Percentiles rank a stretch among this genome's conserved stretches.
Evolutionary conservation across 2,888 invertebrate species (phyloP).

Genomic region (Tridacna gigas): DNA sequence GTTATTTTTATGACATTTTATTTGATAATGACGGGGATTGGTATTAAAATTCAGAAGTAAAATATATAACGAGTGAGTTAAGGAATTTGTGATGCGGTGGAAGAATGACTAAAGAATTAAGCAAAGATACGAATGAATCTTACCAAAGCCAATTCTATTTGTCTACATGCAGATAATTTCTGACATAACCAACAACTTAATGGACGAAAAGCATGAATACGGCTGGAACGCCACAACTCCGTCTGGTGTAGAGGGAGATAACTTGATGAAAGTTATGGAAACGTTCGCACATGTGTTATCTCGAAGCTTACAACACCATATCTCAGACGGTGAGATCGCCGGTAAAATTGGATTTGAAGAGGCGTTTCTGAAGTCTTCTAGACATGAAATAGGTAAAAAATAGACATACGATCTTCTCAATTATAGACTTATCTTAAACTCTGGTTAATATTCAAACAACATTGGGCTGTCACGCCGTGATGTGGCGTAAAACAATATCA

Average conservation of each 20-base stretch:
- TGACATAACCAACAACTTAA: conserved; percentile 76
- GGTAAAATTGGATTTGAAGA: conserved; percentile 48
- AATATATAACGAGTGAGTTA: too few species aligned
- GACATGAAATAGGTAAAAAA: conserved; percentile 55
- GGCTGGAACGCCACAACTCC: conserved; percentile 83
- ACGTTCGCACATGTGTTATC: conserved; percentile 76
- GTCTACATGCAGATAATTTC: conserved; percentile 67
- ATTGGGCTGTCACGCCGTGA: too few species aligned
- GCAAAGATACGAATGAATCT: too few species aligned
- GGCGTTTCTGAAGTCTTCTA: conserved; percentile 49
- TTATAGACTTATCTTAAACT: too few species aligned
- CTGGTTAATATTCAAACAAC: too few species aligned
- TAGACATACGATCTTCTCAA: too few species aligned
- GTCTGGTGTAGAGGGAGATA: conserved; percentile 81
- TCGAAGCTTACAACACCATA: conserved; percentile 76
- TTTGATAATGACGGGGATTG: too few species aligned
- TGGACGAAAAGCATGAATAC: conserved; percentile 75
- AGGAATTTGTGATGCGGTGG: too few species aligned
- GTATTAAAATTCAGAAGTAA: too few species aligned
- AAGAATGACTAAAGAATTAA: too few species aligned
- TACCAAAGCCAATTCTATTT: background rate
- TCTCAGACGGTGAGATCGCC: conserved; percentile 70
- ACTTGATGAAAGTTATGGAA: conserved; percentile 79
- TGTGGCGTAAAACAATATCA: too few species aligned
- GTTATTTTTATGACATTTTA: too few species aligned